phyloP scores from a whole-genome alignment of 2,888 invertebrate genomes.

The Erebia epiphron region DNA sequence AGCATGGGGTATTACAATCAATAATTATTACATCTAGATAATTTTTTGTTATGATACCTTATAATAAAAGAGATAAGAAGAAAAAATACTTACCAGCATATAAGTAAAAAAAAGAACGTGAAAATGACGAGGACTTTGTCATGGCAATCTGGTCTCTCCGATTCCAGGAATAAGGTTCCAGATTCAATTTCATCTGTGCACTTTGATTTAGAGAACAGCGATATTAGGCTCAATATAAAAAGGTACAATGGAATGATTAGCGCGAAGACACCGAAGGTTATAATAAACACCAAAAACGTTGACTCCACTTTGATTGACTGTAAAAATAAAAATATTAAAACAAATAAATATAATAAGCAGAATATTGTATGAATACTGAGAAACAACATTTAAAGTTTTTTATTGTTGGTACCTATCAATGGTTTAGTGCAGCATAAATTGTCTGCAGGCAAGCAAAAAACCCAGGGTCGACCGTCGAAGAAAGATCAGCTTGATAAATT shows the following conservation, averaged over 20 bases:
- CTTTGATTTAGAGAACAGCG: constrained; percentile 69
- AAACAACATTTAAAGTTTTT: no score
- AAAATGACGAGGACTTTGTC: constrained; percentile 65
- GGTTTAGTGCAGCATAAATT: no score
- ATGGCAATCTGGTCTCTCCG: constrained; percentile 65
- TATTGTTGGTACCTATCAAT: background rate
- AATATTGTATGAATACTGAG: background rate
- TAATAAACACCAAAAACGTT: constrained; percentile 85
- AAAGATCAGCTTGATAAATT: no score
- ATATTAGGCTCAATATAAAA: constrained; percentile 79
- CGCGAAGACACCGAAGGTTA: constrained; percentile 84
- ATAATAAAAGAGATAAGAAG: background rate
- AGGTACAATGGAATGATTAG: constrained; percentile 84
- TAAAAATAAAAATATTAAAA: constrained; percentile 46
- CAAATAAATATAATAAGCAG: background rate
- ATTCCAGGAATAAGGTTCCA: constrained; percentile 68
- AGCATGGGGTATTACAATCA: no score
- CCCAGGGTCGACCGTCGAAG: no score
- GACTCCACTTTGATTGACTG: constrained; percentile 89
- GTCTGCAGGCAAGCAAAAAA: no score
- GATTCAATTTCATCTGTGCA: constrained; percentile 69
- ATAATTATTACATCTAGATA: no score
- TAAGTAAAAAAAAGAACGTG: constrained; percentile 65
- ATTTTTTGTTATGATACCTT: background rate
- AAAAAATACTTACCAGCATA: constrained; percentile 68